A percentile compares a stretch with the other conserved stretches of the same genome.
Conservation (phyloP, 1,140 invertebrate species). For the Lordiphosa collinella region DNA sequence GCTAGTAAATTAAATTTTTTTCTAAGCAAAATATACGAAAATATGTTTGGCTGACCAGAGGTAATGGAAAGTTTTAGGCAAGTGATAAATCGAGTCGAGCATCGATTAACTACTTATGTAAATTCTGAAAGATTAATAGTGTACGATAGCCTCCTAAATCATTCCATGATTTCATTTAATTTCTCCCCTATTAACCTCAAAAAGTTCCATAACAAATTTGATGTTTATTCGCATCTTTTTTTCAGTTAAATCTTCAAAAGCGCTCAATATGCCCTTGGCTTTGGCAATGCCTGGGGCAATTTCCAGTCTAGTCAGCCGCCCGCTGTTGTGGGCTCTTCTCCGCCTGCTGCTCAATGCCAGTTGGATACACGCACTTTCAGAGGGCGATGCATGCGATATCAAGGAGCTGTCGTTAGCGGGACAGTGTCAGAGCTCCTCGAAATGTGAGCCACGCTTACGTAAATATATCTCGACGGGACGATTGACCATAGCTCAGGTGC, state of each 20-base stretch:
- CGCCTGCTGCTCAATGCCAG: slow-evolving; percentile 1
- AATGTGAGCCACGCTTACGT: slow-evolving; percentile 39
- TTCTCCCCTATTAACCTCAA: no score
- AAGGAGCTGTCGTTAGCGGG: slow-evolving; percentile 24
- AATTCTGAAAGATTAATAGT: no score
- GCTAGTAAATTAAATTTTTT: no score
- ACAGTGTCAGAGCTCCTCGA: slow-evolving; percentile 20
- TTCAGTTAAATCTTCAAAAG: neutral
- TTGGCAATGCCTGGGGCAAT: neutral
- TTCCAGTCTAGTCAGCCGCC: neutral
- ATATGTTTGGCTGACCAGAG: no score
- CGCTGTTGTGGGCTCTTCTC: slow-evolving; percentile 9
- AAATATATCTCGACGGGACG: slow-evolving; percentile 36
- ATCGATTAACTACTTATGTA: no score
- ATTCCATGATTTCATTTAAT: no score
- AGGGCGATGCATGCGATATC: slow-evolving; percentile 35
- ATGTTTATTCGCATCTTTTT: neutral
- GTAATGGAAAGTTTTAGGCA: no score
- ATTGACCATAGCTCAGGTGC: slow-evolving; percentile 30
- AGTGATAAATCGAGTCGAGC: no score
- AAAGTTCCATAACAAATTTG: no score
- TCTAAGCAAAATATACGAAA: no score
- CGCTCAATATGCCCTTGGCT: neutral
- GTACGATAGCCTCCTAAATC: no score
- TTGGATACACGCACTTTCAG: slow-evolving; percentile 28